Evolutionary conservation across 2,113 vertebrate species (phyloP).

Genomic region (Macquaria ambigua): DNA sequence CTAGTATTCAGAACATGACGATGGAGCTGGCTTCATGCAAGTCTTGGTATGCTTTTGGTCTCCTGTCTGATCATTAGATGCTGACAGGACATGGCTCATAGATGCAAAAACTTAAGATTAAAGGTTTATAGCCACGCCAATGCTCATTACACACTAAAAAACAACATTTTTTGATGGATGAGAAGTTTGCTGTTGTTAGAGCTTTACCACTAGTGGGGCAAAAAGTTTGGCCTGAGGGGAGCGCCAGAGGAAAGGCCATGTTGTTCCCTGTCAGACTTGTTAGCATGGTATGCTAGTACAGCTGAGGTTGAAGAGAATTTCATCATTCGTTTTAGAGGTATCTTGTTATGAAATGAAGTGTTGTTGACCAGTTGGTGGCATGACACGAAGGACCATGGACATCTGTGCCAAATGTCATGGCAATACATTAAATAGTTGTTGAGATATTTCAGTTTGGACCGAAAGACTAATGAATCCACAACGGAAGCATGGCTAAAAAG

Average conservation of each 20-base stretch:
- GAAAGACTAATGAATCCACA: no score
- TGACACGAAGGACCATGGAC: neutral
- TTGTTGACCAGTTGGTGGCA: neutral
- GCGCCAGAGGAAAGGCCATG: neutral
- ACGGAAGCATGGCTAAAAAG: neutral
- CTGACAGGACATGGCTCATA: slow-evolving; percentile 27
- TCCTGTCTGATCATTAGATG: neutral
- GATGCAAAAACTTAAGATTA: slow-evolving; percentile 11
- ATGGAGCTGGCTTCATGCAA: slow-evolving; percentile 55
- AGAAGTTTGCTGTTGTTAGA: neutral
- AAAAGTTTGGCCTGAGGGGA: neutral
- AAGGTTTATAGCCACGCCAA: neutral
- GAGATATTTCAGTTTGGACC: neutral
- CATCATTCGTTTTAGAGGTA: slow-evolving; percentile 7
- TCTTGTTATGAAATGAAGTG: slow-evolving; percentile 1
- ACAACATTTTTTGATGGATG: neutral
- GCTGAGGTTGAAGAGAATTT: slow-evolving; percentile 3
- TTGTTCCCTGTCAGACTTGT: neutral
- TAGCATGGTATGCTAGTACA: neutral
- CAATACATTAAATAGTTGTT: neutral
- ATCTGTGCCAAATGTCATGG: neutral
- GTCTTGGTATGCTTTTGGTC: slow-evolving; percentile 20
- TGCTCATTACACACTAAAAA: neutral
- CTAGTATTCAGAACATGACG: slow-evolving; percentile 12
- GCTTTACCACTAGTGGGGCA: neutral